These are phyloP conservation scores for Crotalus tigris DNA, from an alignment of 2,113 vertebrate genomes.

Conservation along the genomic window DNA sequence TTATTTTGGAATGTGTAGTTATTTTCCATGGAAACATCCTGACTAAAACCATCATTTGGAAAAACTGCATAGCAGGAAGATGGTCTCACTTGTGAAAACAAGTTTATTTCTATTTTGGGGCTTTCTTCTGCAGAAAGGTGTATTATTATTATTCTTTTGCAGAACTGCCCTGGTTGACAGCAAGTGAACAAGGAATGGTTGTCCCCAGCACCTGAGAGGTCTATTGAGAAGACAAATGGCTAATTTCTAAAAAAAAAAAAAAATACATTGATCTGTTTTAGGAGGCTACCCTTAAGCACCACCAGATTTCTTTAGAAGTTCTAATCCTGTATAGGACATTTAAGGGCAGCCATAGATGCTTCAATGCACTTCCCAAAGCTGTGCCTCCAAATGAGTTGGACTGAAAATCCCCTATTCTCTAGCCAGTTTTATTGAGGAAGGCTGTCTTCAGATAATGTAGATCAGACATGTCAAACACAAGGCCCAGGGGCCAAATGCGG, in stretches of 20 bases:
- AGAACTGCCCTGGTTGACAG: neutral
- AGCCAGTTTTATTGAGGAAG: neutral
- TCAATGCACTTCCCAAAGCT: neutral
- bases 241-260: neutral
- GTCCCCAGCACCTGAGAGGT: neutral
- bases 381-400: neutral
- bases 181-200: neutral
- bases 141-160: neutral
- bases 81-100: neutral
- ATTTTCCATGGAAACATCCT: neutral
- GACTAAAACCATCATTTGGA: neutral
- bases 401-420: neutral
- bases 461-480: too few species aligned
- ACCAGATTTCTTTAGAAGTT: neutral
- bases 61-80: neutral
- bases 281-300: neutral
- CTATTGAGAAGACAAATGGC: neutral
- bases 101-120: neutral
- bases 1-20: conserved; percentile 7
- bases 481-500: too few species aligned
- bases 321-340: neutral
- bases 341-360: neutral
- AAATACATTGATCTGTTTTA: neutral
- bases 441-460: neutral
- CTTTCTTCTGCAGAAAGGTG: neutral